Percentiles rank a stretch among this genome's conserved stretches.
These are phyloP conservation scores for Leptinotarsa haldemani DNA, from an alignment of 2,888 invertebrate genomes.

Conservation along the genomic window DNA sequence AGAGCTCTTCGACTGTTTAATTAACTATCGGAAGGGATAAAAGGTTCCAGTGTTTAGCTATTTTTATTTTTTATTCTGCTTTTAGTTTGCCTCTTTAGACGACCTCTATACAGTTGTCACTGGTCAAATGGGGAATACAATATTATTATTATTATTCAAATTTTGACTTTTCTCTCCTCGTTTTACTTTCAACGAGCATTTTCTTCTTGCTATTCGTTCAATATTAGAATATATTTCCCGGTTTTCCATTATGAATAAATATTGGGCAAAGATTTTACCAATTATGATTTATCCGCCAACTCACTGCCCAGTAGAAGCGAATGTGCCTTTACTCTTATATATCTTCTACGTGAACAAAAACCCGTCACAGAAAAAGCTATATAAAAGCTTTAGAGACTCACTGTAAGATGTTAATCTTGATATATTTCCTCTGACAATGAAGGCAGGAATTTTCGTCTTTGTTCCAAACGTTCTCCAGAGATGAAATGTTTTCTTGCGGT, in stretches of 20 bases:
- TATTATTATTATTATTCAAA: too few relatives aligned
- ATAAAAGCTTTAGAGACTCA: slow-evolving; percentile 24
- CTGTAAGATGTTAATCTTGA: slow-evolving; percentile 29
- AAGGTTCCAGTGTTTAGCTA: too few relatives aligned
- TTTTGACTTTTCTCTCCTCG: too few relatives aligned
- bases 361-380: slow-evolving; percentile 23
- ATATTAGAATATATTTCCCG: too few relatives aligned
- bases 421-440: slow-evolving; percentile 23
- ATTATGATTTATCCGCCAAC: not conserved
- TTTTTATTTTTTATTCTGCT: too few relatives aligned
- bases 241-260: not conserved
- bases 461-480: slow-evolving; percentile 3
- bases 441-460: slow-evolving; percentile 7
- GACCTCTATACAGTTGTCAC: too few relatives aligned
- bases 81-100: too few relatives aligned
- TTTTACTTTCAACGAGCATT: too few relatives aligned
- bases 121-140: too few relatives aligned
- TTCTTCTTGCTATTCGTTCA: too few relatives aligned
- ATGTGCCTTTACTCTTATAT: slow-evolving; percentile 1
- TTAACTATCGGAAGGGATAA: too few relatives aligned
- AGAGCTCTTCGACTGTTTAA: too few relatives aligned
- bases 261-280: not conserved
- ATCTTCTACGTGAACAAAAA: slow-evolving; percentile 14
- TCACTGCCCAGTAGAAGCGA: slow-evolving; percentile 1
- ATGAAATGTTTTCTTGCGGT: slow-evolving; percentile 1